Evolutionary conservation across 2,888 invertebrate species (phyloP).

Genomic region (Melangyna quadrimaculata): DNA sequence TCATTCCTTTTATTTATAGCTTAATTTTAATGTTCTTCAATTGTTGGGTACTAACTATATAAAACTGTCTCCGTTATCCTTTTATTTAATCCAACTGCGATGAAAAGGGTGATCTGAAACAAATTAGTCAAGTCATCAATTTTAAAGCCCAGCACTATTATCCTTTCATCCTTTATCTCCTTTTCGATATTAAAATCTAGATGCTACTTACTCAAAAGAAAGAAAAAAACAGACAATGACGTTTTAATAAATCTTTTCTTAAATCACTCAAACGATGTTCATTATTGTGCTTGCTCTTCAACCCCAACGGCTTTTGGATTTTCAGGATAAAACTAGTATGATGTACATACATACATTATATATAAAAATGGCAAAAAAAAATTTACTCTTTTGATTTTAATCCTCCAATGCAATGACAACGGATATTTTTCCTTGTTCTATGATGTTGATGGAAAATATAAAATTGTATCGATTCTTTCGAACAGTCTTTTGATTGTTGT

Average conservation of each 20-base stretch:
- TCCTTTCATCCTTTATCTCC: neutral
- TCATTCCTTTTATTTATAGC: neutral
- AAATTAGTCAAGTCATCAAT: constrained; percentile 15
- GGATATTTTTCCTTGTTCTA: neutral
- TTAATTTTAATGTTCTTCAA: neutral
- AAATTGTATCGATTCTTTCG: constrained; percentile 1
- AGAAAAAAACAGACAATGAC: constrained; percentile 6
- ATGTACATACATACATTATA: no score
- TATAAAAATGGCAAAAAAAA: neutral
- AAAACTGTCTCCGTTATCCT: neutral
- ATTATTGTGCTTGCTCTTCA: constrained; percentile 18
- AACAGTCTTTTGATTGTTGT: neutral
- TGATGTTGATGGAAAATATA: constrained; percentile 3
- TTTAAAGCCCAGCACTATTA: neutral
- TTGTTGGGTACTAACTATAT: neutral
- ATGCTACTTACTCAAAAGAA: neutral
- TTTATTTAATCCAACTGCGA: neutral
- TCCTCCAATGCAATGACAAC: constrained; percentile 12
- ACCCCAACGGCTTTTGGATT: constrained; percentile 2
- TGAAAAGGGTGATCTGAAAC: neutral
- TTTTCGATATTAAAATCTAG: constrained; percentile 24
- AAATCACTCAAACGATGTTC: constrained; percentile 23
- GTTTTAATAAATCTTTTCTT: constrained; percentile 26
- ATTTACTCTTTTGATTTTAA: neutral
- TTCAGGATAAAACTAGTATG: neutral